Percentiles rank a stretch among this genome's conserved stretches.
Evolutionary conservation across 1,140 invertebrate species (phyloP).

Genomic region (Drosophila biarmipes): DNA sequence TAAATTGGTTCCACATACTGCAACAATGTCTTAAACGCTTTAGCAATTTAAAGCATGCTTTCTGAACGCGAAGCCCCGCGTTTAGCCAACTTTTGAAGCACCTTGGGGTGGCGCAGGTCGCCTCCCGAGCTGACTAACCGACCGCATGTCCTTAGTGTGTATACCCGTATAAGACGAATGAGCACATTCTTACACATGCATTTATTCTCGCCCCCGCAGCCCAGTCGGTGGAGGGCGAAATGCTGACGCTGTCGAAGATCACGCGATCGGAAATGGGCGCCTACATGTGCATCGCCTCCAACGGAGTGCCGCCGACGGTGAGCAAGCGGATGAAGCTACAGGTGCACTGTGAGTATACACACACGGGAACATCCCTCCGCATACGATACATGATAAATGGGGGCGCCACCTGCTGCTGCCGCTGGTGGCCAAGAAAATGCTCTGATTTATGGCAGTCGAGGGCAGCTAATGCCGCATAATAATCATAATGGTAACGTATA

Average conservation of each 20-base stretch:
- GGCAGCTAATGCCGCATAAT: slow-evolving; percentile 55
- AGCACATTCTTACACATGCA: neutral
- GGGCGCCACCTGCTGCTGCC: slow-evolving; percentile 35
- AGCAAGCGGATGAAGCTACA: slow-evolving; percentile 92
- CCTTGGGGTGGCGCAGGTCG: neutral
- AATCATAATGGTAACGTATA: slow-evolving; percentile 67
- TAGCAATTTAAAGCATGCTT: neutral
- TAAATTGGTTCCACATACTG: no score
- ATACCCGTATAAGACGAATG: neutral
- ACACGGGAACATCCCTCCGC: neutral
- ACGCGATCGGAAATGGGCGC: slow-evolving; percentile 94
- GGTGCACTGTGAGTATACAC: slow-evolving; percentile 91
- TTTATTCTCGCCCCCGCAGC: slow-evolving; percentile 85
- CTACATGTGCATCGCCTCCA: slow-evolving; percentile 92
- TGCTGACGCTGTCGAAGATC: slow-evolving; percentile 91
- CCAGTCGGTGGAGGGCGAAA: slow-evolving; percentile 89
- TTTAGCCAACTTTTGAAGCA: neutral
- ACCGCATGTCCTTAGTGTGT: slow-evolving; percentile 38
- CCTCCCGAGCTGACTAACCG: neutral
- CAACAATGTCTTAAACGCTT: neutral
- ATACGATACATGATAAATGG: slow-evolving; percentile 46
- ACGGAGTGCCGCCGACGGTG: slow-evolving; percentile 92
- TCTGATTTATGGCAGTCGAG: slow-evolving; percentile 55
- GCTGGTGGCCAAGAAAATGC: slow-evolving; percentile 51
- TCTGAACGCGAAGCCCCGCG: neutral